Evolutionary conservation across 1,140 invertebrate genomes (phyloP), one percentile per base, ranked within the genome.

Genomic region (Diuraphis noxia): DNA sequence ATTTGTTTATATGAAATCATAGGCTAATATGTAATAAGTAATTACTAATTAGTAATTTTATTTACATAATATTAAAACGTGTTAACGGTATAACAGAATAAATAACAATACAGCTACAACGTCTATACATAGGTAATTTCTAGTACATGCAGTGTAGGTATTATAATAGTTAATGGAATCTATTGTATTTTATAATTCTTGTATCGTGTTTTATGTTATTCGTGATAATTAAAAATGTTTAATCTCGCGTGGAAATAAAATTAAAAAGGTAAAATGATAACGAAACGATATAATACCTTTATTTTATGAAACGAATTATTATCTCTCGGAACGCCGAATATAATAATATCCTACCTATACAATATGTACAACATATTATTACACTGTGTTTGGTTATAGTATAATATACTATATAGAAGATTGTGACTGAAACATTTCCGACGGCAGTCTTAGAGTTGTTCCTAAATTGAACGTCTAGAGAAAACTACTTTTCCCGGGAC

Each of bases 21-120:
- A 30, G 56, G 1, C 30, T 72, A 30, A 56, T 56, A 30, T 30
- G 13, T 30, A 56, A 72, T 63, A 17, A 63, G 30, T n/a, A 6
- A n/a, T n/a, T n/a, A n/a, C n/a, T n/a, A n/a, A 72, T 63, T n/a
- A 63, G 30, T n/a, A 6, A n/a, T n/a, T n/a, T n/a, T 10, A 72
- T 72, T 72, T 72, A 72, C 56, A n/a, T 72, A 72, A n/a, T 72
- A 72, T n/a, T 72, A 72, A 72, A 72, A 72, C 56, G 30, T 72
- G 56, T 72, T n/a, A 72, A n/a, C 30, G 30, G 17, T 63, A 30
- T 13, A 13, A 63, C 30, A n/a, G 13, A 34, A 72, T 72, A 6
- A 72, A 72, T 72, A 72, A n/a, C 30, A 72, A 72, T 72, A 72
- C 13, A 13, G 13, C 13, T n/a, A 72, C 56, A 72, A n/a, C 13